Base-by-base conservation (phyloP, 2,888 invertebrate genomes). In the Uloborus plumipes region DNA sequence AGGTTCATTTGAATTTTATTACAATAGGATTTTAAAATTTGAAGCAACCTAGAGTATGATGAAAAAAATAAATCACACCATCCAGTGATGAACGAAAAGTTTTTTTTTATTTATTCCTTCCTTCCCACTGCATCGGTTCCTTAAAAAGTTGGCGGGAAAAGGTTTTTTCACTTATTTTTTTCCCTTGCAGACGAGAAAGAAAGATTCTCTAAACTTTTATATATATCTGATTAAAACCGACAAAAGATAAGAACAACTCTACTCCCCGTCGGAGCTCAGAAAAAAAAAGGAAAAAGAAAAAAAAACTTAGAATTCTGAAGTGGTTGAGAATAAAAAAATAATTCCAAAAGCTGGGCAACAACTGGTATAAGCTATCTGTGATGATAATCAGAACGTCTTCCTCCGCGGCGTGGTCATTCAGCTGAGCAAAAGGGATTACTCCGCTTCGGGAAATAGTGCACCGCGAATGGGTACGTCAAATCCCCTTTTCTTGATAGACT, bases 341-440 rank as follows among this genome's bases (percentile, higher is more conserved):
- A 74, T 58, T 58, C 55, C 66, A 71, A 75, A 82, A 53, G 26
- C 66, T 18, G 26, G 51, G 71, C 71, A 59, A 65, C 71, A 66
- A 72, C 71, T 61, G 65, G 53, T 59, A 66, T 76, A 71, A 75
- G 76, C 75, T 76, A 71, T 82, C 81, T 82, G 81, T 82, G 81
- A 82, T 82, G 81, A 82, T 82, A 82, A 82, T 82, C 81, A 82
- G 81, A 82, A 81, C 70, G 80, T 81, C 80, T 81, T 69, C 74
- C 80, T 77, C 70, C 78, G 49, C 65, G 67, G 67, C 80, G 80
- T 74, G 80, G 80, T 81, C 80, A 74, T 74, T 81, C 80, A 69
- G 80, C 80, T 81, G 80, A 62, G 80, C 80, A 74, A 74, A 81
- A 64, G 74, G 74, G 80, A 81, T 81, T 81, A 81, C 80, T 81